Evolutionary conservation across 1,140 invertebrate species (phyloP), one percentile per base, ranked within the genome.

Genomic region (Caerostris extrusa): DNA sequence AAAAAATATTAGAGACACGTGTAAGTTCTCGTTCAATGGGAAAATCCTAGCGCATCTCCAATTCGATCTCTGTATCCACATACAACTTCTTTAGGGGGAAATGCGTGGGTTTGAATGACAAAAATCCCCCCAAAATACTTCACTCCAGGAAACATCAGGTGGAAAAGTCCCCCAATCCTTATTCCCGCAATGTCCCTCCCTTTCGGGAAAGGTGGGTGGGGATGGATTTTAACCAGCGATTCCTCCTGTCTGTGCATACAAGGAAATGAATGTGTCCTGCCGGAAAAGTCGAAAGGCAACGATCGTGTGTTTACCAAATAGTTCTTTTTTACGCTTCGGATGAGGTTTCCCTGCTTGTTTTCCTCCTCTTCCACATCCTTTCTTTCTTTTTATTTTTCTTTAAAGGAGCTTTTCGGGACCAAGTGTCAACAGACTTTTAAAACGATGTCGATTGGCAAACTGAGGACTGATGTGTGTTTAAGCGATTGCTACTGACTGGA

Each of bases 281-380:
- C 50, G 69, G 69, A 77, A 77, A 77, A 77, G 19, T 77, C 50
- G 19, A 50, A 12, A 3, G 10, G 69, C 69, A 77, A 77, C 71
- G 71, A 77, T 77, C 71, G 14, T 77, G 71, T 77, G 53, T 77
- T 77, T 77, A 77, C 71, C 71, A 77, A 77, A 77, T 77, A 77
- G 71, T 77, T 10, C 71, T 53, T 77, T n/a, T 77, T 77, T 77
- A 77, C 71, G 34, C 71, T 77, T 50, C 19, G 34, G 3, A 4
- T 34, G 53, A 50, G 71, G 71, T 34, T 34, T 50, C 7, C 7
- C 14, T 34, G 69, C 69, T 77, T 77, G 71, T 77, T 77, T 34
- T 34, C 34, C 50, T 53, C 12, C 61, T 53, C 50, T 50, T 77
- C 50, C 50, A 77, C 14, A 12, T 77, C 10, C 53, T 77, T 77